Conservation (phyloP, 2,113 vertebrate species). For the Pygathrix nemaeus region DNA sequence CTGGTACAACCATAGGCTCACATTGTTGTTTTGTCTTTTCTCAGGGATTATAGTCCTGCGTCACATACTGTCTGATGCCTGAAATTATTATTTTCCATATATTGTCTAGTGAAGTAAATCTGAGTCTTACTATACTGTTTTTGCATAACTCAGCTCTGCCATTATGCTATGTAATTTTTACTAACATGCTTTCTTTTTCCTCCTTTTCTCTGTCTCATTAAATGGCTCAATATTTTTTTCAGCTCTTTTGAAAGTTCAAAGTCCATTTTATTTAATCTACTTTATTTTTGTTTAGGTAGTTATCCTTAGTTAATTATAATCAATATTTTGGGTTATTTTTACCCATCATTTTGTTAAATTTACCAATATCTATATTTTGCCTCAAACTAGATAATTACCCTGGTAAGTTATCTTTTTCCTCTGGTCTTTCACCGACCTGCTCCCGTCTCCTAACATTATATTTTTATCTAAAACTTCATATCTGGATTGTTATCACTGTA, state of each 20-base stretch:
- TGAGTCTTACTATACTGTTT: not conserved
- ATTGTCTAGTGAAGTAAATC: not conserved
- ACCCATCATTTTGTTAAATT: not conserved
- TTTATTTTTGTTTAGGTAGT: not conserved
- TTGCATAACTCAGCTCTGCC: not conserved
- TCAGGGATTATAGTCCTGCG: not conserved
- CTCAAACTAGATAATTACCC: not conserved
- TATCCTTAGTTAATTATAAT: not conserved
- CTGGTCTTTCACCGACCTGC: not conserved
- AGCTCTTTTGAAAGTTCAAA: not conserved
- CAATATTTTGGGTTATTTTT: not conserved
- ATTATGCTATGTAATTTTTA: not conserved
- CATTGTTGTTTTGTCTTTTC: not conserved
- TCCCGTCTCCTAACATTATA: not conserved
- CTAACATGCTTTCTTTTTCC: not conserved
- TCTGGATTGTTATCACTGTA: not conserved
- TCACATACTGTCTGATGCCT: not conserved
- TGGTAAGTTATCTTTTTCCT: not conserved
- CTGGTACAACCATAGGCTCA: not conserved
- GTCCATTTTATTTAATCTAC: not conserved
- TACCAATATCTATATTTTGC: not conserved
- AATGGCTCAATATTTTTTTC: not conserved
- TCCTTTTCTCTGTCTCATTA: not conserved
- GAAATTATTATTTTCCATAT: not conserved
- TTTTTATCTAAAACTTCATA: not conserved